A percentile compares a stretch with the other conserved stretches of the same genome.
These are phyloP conservation scores for mouse (Mus musculus) DNA, from an alignment of 2,113 vertebrate genomes.

Conservation along the genomic window DNA sequence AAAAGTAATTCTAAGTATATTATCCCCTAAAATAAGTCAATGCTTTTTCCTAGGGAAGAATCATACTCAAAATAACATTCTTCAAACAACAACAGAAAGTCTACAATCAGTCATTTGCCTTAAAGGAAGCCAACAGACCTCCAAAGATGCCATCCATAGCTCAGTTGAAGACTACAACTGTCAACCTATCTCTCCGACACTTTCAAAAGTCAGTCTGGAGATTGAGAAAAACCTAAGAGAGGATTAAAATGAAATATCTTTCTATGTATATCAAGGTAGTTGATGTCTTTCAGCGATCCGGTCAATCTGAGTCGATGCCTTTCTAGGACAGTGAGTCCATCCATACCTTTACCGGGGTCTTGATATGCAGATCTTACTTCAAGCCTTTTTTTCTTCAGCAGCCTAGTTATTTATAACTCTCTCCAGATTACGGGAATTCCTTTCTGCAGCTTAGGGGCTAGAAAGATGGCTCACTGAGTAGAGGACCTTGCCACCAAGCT, in stretches of 20 bases:
- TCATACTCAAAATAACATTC: not conserved
- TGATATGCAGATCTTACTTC: not conserved
- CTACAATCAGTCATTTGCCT: slow-evolving; percentile 33
- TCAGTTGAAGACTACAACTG: not conserved
- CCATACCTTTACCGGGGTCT: not conserved
- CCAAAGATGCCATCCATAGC: not conserved
- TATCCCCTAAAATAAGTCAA: slow-evolving; percentile 35
- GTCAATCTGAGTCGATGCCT: slow-evolving; percentile 20
- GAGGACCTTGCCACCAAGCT: not conserved
- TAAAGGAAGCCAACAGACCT: not conserved
- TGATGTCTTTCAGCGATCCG: slow-evolving; percentile 3
- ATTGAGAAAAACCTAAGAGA: not conserved
- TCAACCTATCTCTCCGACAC: not conserved
- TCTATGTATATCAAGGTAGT: not conserved
- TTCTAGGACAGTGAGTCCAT: not conserved
- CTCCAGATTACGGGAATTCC: not conserved
- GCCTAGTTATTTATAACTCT: not conserved
- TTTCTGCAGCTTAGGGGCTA: not conserved
- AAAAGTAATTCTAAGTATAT: slow-evolving; percentile 17
- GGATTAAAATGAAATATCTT: slow-evolving; percentile 30
- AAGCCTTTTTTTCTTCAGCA: not conserved
- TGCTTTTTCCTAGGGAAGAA: not conserved
- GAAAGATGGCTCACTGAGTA: not conserved
- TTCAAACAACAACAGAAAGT: not conserved
- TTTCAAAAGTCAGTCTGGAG: not conserved